Percentiles rank a stretch among this genome's conserved stretches.
These are phyloP conservation scores for Escarpia spicata DNA, from an alignment of 2,888 invertebrate genomes.

Conservation along the genomic window DNA sequence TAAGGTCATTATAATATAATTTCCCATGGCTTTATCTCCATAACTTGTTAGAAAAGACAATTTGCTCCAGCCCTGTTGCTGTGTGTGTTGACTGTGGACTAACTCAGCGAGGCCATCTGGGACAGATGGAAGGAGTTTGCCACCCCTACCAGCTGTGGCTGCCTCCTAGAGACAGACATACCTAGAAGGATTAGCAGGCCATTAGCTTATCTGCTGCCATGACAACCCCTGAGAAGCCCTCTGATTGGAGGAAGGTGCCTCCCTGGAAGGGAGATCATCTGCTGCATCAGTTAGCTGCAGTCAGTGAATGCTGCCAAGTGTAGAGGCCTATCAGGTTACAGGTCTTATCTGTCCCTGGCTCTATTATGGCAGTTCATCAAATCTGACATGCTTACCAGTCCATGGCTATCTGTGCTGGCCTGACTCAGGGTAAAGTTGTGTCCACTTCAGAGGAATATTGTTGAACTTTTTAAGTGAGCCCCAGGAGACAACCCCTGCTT, in stretches of 20 bases:
- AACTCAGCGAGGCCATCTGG: not conserved
- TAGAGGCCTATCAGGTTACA: not conserved
- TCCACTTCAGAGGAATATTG: not conserved
- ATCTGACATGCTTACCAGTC: not conserved
- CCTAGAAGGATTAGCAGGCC: not conserved
- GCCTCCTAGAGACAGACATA: not conserved
- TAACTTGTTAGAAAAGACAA: not conserved
- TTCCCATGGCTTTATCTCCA: not conserved
- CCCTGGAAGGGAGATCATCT: not conserved
- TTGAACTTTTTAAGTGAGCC: not conserved
- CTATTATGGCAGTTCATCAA: constrained; percentile 1
- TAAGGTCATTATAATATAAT: not conserved
- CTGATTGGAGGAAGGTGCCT: not conserved
- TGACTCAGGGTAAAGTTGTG: not conserved
- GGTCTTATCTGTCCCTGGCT: not conserved
- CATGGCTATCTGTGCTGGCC: not conserved
- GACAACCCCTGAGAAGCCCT: not conserved
- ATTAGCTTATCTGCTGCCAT: constrained; percentile 16
- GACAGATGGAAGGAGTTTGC: not conserved
- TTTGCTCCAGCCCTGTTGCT: not conserved
- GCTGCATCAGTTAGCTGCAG: not conserved
- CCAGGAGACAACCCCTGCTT: not conserved
- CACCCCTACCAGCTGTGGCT: not conserved
- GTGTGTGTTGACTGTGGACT: not conserved
- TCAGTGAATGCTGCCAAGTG: not conserved